Conservation (phyloP, 2,888 invertebrate species). For the Mechanitis mazaeus region DNA sequence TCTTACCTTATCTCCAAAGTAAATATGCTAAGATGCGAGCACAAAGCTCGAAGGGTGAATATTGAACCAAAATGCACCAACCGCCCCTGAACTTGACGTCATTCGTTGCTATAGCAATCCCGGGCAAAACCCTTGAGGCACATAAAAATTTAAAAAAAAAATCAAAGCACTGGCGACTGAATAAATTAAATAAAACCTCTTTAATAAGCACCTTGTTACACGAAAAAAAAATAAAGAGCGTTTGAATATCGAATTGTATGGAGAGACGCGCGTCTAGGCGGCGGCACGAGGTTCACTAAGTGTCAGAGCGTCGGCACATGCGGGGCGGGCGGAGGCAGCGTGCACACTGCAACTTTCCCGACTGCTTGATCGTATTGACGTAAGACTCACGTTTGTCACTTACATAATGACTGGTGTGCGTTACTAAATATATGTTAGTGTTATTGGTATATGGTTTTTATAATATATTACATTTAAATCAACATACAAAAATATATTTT, state of each 20-base stretch:
- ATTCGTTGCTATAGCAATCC: conserved; percentile 68
- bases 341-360: conserved; percentile 46
- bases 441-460: no score
- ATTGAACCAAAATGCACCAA: conserved; percentile 73
- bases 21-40: conserved; percentile 30
- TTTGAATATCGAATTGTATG: conserved; percentile 29
- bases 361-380: conserved; percentile 20
- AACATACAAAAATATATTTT: no score
- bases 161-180: conserved; percentile 29
- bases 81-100: conserved; percentile 74
- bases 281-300: conserved; percentile 71
- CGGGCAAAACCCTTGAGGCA: conserved; percentile 48
- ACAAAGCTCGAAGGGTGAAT: conserved; percentile 44
- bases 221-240: conserved; percentile 36
- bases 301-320: conserved; percentile 73
- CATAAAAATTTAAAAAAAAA: conserved; percentile 36
- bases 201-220: conserved; percentile 36
- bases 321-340: conserved; percentile 55
- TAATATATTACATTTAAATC: not conserved
- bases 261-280: conserved; percentile 56
- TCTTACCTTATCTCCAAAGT: conserved; percentile 28
- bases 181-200: conserved; percentile 8
- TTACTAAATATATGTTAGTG: conserved; percentile 15
- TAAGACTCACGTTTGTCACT: conserved; percentile 19
- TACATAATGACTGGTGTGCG: conserved; percentile 2